Percentiles rank a stretch among this genome's conserved stretches.
Conservation (phyloP, 2,888 invertebrate species). For the Coenonympha glycerion region DNA sequence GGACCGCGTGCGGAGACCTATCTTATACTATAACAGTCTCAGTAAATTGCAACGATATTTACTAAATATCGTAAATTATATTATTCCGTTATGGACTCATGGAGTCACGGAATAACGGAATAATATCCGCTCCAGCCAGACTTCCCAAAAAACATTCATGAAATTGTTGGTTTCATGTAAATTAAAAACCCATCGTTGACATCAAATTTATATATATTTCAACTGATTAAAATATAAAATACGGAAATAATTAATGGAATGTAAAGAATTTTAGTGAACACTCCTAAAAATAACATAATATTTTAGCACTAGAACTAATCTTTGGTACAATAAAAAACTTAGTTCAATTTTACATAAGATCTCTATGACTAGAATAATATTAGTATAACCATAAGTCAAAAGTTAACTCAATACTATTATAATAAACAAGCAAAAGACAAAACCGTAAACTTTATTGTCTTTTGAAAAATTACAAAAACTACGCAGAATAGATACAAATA, state of each 20-base stretch:
- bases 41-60: too few relatives aligned
- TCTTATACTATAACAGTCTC: too few relatives aligned
- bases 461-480: background rate
- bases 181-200: slow-evolving; percentile 7
- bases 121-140: too few relatives aligned
- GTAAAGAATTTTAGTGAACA: slow-evolving; percentile 13
- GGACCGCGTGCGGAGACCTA: too few relatives aligned
- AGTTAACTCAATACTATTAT: background rate
- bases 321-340: slow-evolving; percentile 7
- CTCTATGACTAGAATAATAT: slow-evolving; percentile 4
- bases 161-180: too few relatives aligned
- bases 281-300: slow-evolving; percentile 12
- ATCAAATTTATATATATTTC: slow-evolving; percentile 18
- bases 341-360: background rate
- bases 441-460: slow-evolving; percentile 2
- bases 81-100: too few relatives aligned
- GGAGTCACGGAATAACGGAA: too few relatives aligned
- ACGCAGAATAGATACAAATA: too few relatives aligned
- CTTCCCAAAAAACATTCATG: too few relatives aligned
- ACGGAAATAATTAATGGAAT: slow-evolving; percentile 11
- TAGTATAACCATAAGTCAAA: background rate
- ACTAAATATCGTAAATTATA: too few relatives aligned
- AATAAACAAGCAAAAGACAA: background rate
- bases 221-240: slow-evolving; percentile 23
- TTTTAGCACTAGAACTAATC: slow-evolving; percentile 4